Base-by-base conservation (phyloP, 2,888 invertebrate species). In the Selenia dentaria region DNA sequence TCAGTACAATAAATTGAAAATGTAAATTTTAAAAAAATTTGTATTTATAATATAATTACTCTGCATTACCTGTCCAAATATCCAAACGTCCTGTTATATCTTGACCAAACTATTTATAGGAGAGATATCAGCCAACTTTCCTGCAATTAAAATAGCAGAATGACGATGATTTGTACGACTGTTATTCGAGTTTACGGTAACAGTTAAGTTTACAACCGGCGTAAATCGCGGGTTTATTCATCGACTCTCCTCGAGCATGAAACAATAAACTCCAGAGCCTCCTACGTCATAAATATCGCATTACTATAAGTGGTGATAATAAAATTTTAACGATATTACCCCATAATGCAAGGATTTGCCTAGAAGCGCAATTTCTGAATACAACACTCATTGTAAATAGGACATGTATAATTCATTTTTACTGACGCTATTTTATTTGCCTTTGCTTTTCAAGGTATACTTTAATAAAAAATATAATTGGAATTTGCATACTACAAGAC, bases 171-270 rank as follows among this genome's bases (percentile, higher is more conserved):
- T 74, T 73, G 67, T 67, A 56, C 58, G 59, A 70, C 67, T 74
- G 70, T 70, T 74, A 67, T 66, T 59, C 42, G 56, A 67, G 55
- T 76, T 70, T 68, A 72, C 61, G 64, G 62, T 67, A 60, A 72
- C 67, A 57, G 67, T 71, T 68, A 64, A 69, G 60, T 80, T 83
- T 79, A 85, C 71, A 73, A 68, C 69, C 62, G 52, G 62, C 72
- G 78, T 83, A 82, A 83, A 83, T 76, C 74, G 72, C 58, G 65
- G 72, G 72, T 77, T 81, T 83, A 85, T 83, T 83, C 82, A 76
- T 75, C 67, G 77, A 68, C 70, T 63, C 66, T 68, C 64, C 53
- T 70, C 74, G 68, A 79, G 67, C 79, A 81, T 80, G 80, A 74
- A 83, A 83, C 83, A 83, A 83, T 83, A 86, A 82, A 84, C 70